Conservation (phyloP, 2,888 invertebrate species). For the Catocala sponsa region DNA sequence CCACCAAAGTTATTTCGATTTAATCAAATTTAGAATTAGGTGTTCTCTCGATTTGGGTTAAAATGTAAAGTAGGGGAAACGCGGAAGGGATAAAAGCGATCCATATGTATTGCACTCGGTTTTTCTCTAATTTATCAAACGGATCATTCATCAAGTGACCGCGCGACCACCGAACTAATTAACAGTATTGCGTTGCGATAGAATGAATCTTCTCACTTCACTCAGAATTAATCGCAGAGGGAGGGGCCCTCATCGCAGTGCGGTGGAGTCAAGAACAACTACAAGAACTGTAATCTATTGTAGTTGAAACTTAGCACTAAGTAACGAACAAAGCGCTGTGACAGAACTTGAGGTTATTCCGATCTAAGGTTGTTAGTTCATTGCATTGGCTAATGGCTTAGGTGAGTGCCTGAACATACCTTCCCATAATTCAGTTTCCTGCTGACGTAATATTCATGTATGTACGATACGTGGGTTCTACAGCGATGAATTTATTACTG, state of each 20-base stretch:
- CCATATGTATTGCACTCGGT: constrained; percentile 39
- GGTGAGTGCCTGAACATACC: constrained; percentile 33
- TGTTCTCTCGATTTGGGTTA: constrained; percentile 14
- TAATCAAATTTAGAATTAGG: constrained; percentile 34
- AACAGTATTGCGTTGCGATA: constrained; percentile 52
- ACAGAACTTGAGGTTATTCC: constrained; percentile 36
- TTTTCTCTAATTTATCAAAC: constrained; percentile 53
- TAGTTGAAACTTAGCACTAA: constrained; percentile 37
- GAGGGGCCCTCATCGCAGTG: constrained; percentile 48
- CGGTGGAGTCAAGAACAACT: constrained; percentile 48
- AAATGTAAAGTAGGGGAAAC: constrained; percentile 28
- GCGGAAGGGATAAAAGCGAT: constrained; percentile 29
- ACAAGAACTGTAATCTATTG: constrained; percentile 62
- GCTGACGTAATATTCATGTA: constrained; percentile 41
- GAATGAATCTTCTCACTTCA: constrained; percentile 50
- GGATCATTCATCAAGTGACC: constrained; percentile 59
- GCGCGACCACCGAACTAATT: constrained; percentile 57
- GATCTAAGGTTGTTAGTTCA: constrained; percentile 48
- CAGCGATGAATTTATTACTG: constrained; percentile 44
- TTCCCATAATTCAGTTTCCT: constrained; percentile 43
- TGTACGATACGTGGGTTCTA: constrained; percentile 20
- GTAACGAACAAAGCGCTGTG: constrained; percentile 37
- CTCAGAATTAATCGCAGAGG: constrained; percentile 60
- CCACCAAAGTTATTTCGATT: constrained; percentile 31
- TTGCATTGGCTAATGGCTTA: constrained; percentile 45